phyloP scores from a whole-genome alignment of 2,797 vertebrate species.

The Astyanax mexicanus region DNA sequence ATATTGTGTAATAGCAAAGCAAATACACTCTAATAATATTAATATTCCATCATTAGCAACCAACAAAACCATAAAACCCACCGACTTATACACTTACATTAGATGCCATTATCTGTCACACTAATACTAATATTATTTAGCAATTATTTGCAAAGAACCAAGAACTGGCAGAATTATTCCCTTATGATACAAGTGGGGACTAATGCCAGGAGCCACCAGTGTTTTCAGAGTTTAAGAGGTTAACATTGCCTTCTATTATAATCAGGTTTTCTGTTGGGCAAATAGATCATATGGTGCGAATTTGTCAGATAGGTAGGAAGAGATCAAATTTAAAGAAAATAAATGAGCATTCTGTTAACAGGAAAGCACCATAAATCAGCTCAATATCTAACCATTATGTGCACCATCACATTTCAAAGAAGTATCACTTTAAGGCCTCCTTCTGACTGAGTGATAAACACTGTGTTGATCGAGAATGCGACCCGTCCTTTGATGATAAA shows the following conservation, averaged over 20 bases:
- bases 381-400: constrained; percentile 1
- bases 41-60: too few species aligned
- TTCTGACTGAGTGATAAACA: constrained; percentile 42
- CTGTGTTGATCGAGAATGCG: constrained; percentile 50
- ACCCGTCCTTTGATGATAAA: constrained; percentile 59
- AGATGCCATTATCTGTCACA: too few species aligned
- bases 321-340: background rate
- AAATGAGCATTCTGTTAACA: background rate
- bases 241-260: background rate
- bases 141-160: too few species aligned
- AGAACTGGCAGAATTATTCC: too few species aligned
- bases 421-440: constrained; percentile 15
- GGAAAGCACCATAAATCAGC: background rate
- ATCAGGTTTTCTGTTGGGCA: background rate
- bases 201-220: too few species aligned
- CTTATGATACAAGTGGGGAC: too few species aligned
- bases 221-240: too few species aligned
- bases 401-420: constrained; percentile 19
- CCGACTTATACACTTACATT: too few species aligned
- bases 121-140: too few species aligned
- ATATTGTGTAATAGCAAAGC: too few species aligned
- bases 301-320: background rate
- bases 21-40: too few species aligned
- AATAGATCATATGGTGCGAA: background rate
- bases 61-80: too few species aligned